Percentiles rank a stretch among this genome's conserved stretches.
phyloP scores from a whole-genome alignment of 2,113 vertebrate species.

The Entelurus aequoreus region DNA sequence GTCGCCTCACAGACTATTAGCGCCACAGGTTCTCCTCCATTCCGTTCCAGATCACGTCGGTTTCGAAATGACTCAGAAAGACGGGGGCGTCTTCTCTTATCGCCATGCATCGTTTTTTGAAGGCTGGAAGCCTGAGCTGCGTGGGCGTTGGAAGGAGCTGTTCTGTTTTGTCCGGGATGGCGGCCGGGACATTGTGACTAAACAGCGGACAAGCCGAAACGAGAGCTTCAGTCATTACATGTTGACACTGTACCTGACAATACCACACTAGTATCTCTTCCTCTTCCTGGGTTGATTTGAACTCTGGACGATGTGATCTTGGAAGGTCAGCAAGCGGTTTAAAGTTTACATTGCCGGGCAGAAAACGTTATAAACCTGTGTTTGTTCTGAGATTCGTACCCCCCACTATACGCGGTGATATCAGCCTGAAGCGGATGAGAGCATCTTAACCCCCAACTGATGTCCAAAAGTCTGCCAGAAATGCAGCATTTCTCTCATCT shows the following conservation, averaged over 20 bases:
- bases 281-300: no score
- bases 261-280: background rate
- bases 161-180: background rate
- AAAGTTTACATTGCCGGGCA: slow-evolving; percentile 10
- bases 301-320: background rate
- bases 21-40: no score
- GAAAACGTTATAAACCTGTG: slow-evolving; percentile 19
- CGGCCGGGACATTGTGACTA: slow-evolving; percentile 8
- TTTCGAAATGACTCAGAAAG: slow-evolving; percentile 5
- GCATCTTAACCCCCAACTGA: slow-evolving; percentile 19
- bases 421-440: slow-evolving; percentile 17
- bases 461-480: slow-evolving; percentile 29
- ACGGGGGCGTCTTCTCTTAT: background rate
- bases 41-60: no score
- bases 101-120: slow-evolving; percentile 2
- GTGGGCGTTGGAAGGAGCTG: slow-evolving; percentile 9
- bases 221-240: slow-evolving; percentile 4
- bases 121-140: slow-evolving; percentile 4
- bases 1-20: no score
- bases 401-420: background rate
- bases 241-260: slow-evolving; percentile 12
- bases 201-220: slow-evolving; percentile 15
- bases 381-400: slow-evolving; percentile 29
- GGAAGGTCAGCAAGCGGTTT: slow-evolving; percentile 10
- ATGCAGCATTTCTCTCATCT: slow-evolving; percentile 21